Evolutionary conservation across 2,888 invertebrate genomes (phyloP), one percentile per base, ranked within the genome.

Genomic region (Hirtodrosophila trivittata): DNA sequence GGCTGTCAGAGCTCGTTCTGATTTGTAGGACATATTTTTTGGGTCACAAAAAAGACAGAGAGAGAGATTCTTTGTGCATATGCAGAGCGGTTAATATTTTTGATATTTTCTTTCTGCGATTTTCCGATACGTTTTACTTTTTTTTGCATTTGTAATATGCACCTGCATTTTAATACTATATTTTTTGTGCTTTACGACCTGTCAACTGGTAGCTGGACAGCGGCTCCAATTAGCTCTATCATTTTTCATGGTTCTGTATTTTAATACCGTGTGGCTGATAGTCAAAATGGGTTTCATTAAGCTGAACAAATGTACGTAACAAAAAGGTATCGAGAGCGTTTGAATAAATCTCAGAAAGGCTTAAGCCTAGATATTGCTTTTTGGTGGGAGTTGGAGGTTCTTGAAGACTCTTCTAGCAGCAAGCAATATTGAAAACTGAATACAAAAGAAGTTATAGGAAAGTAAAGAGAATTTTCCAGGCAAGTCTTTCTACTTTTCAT

Each of bases 161-260:
- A 83, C 64, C 66, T 65, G 66, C 43, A 41, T 12, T 59, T 13
- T 45, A 38, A 50, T 66, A 66, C 58, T 45, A 13, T 33, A 9
- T 43, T 45, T 66, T 66, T 33, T 47, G 10, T 30, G 47, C 50
- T 77, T 64, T 54, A 84, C 67, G 63, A 67, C 55, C 65, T 57
- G 70, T 70, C 65, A 81, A 77, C 65, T 64, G 70, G 37, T 47
- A 58, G 51, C 38, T 60, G 64, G 43, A 50, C 58, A 26, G 37
- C 8, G 35, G 37, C 41, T 42, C 13, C 84, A 74, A 81, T 84
- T 84, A 81, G 75, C 43, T 26, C n/a, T 18, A 46, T 41, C 41
- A 45, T 52, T 71, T 70, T 76, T 66, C 32, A 58, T 47, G 18
- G 25, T 13, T 25, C 18, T 42, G n/a, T 25, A 42, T 30, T 25